Percentiles rank a stretch among this genome's conserved stretches.
Evolutionary conservation across 92 coral and sea anemone genomes (phyloP).

Genomic region (Micromussa lordhowensis): DNA sequence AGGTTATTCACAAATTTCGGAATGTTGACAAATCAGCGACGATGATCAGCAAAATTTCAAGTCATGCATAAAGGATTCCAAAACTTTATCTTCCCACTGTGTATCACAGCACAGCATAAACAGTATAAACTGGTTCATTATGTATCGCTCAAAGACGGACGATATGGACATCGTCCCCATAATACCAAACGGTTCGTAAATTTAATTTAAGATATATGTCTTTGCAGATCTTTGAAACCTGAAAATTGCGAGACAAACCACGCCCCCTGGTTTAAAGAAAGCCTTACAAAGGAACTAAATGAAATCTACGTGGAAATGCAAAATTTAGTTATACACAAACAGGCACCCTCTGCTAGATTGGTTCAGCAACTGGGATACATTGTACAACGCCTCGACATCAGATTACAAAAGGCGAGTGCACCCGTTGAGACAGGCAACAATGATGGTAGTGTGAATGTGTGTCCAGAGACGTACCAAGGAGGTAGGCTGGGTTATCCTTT

Average conservation of each 20-base stretch:
- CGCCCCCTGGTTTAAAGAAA: background rate
- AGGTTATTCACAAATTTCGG: no score
- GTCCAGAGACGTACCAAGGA: slow-evolving; percentile 59
- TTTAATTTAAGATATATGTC: background rate
- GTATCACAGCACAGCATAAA: no score
- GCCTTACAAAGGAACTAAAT: background rate
- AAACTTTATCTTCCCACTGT: no score
- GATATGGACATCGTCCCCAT: no score
- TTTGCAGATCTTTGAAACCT: background rate
- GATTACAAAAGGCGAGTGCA: background rate
- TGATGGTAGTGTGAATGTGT: slow-evolving; percentile 35
- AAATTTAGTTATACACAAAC: no score
- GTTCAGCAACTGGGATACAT: background rate
- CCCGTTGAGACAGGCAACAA: background rate
- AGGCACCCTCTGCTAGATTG: background rate
- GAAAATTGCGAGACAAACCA: background rate
- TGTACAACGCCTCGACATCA: background rate
- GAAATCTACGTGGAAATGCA: background rate
- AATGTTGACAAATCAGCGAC: no score
- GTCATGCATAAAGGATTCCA: no score
- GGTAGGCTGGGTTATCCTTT: slow-evolving; percentile 49
- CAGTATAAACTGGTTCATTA: no score
- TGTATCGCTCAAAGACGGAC: no score
- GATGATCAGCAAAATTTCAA: no score
- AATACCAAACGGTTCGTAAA: no score